These are phyloP conservation scores for Enteromius afrohamiltoni DNA, from an alignment of 2,797 vertebrate genomes.

Conservation along the genomic window DNA sequence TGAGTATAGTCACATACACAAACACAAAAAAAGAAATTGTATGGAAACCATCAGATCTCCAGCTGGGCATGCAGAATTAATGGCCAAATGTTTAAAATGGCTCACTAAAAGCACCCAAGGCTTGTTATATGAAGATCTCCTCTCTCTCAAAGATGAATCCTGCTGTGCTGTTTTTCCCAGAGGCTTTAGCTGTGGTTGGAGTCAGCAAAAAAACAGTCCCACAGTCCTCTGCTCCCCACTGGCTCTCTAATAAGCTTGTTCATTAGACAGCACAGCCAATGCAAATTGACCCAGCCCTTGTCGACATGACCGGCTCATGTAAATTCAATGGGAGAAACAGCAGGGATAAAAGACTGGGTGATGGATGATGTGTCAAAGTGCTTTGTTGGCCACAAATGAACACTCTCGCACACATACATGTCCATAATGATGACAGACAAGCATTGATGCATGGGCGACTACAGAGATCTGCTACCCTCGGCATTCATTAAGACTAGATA, in stretches of 20 bases:
- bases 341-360: constrained; percentile 54
- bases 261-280: constrained; percentile 57
- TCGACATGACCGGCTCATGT: constrained; percentile 58
- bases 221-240: constrained; percentile 38
- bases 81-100: constrained; percentile 38
- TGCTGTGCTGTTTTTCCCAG: constrained; percentile 58
- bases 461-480: constrained; percentile 55
- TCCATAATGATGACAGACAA: constrained; percentile 63
- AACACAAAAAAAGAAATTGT: neutral
- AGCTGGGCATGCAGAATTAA: constrained; percentile 23
- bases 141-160: constrained; percentile 54
- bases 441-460: constrained; percentile 56
- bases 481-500: constrained; percentile 62
- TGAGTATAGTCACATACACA: constrained; percentile 57
- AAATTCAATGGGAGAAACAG: constrained; percentile 60
- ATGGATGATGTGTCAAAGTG: constrained; percentile 60
- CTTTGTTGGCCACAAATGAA: constrained; percentile 52
- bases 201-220: constrained; percentile 45
- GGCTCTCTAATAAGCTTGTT: constrained; percentile 55
- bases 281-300: constrained; percentile 57
- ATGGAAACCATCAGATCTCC: neutral
- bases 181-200: constrained; percentile 32
- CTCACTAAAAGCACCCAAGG: constrained; percentile 14
- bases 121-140: constrained; percentile 47
- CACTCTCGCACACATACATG: constrained; percentile 67